A percentile compares a stretch with the other conserved stretches of the same genome.
These are phyloP conservation scores for Eclectus roratus DNA, from an alignment of 2,113 vertebrate species.

Conservation along the genomic window DNA sequence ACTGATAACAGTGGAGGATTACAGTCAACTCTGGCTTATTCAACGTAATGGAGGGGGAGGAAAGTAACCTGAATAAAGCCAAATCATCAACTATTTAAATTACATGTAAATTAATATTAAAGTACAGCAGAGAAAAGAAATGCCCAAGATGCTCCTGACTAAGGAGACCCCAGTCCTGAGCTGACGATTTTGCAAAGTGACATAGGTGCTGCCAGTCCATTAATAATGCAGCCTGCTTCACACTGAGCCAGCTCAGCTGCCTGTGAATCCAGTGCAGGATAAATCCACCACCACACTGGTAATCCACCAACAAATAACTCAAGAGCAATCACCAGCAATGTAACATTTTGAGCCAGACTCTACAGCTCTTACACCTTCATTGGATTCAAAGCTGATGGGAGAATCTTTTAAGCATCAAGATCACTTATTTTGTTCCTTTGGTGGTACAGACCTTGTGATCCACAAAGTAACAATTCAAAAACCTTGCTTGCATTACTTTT, in stretches of 20 bases:
- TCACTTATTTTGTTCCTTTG: background rate
- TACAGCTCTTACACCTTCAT: background rate
- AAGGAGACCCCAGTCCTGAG: background rate
- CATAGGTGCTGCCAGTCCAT: background rate
- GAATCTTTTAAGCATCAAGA: background rate
- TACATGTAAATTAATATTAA: background rate
- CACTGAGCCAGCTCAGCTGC: background rate
- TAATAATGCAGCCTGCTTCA: background rate
- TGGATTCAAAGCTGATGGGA: background rate
- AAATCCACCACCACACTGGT: background rate
- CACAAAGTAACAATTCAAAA: background rate
- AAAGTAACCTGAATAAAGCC: background rate
- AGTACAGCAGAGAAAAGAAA: background rate
- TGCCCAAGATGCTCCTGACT: background rate
- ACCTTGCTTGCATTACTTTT: background rate
- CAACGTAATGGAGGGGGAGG: rapidly evolving
- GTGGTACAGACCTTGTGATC: background rate
- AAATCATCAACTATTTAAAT: background rate
- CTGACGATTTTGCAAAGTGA: background rate
- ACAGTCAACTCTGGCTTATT: background rate
- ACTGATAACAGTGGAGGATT: background rate
- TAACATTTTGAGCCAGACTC: background rate
- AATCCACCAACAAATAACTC: background rate
- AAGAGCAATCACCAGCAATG: background rate
- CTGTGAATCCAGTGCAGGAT: background rate